Base-by-base conservation (phyloP, 2,888 invertebrate species). In the Melipona beecheii region DNA sequence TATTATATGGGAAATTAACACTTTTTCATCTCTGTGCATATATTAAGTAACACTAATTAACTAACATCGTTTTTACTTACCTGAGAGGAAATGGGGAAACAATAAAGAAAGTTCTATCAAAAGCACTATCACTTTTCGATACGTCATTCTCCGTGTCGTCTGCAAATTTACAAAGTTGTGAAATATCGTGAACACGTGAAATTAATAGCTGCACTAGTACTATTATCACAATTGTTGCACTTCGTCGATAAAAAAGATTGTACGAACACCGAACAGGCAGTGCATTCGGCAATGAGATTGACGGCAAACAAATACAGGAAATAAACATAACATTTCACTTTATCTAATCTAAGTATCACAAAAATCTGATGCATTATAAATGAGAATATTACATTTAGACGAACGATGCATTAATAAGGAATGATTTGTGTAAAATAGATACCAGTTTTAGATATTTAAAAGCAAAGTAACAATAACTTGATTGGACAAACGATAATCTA, bases 321-420 rank as follows among this genome's bases (percentile, higher is more conserved):
- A 65, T 21, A 65, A 17, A 65, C 49, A 21, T n/a, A 27, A 64
- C 49, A 50, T 72, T 54, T 56, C 50, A 60, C 65, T 73, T 85
- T 85, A 85, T 85, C 85, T 85, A 85, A 85, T 86, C 85, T 75
- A 43, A 21, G 52, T 62, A 49, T 75, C 21, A 21, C 21, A 62
- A 36, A 70, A 78, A 56, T 4, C 27, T 31, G 13, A 21, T 21
- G 5, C 21, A 17, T 6, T 11, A n/a, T 50, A 31, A 60, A 82
- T 13, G 56, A 70, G 49, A 64, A 52, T 49, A 17, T n/a, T n/a
- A 60, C 49, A 50, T 65, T 70, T n/a, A 21, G 17, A 27, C 27
- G 13, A 19, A 36, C 31, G 1, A 13, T 62, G 36, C 0, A 11
- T 58, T 49, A 73, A 2, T 2, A 19, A n/a, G 6, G 0, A 17